Evolutionary conservation across 2,797 vertebrate genomes (phyloP), one percentile per base, ranked within the genome.

Genomic region (Aeoliscus strigatus): DNA sequence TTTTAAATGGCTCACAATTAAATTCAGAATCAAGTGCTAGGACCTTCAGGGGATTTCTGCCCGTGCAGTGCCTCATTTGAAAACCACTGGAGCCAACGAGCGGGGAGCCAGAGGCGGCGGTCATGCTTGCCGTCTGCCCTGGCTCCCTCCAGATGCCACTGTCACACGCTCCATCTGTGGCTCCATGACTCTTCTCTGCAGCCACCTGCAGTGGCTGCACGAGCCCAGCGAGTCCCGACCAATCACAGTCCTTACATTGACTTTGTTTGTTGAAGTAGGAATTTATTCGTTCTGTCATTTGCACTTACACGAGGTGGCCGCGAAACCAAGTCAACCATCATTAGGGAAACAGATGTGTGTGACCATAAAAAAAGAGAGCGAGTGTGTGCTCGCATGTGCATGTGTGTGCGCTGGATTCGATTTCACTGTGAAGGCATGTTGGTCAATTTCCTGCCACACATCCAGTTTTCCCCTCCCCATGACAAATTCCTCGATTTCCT

Each of bases 401-500:
- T 4, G 2, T n/a, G 39, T 39, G 26, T 47, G 23, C 30, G 46
- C 46, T 15, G 30, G 60, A 73, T 75, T 72, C 10, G 38, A 48
- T 79, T 79, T 72, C 63, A 77, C 53, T 60, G 62, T 23, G 39
- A 65, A 73, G 68, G 61, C 74, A 75, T 77, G 72, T 77, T 47
- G 25, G 51, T 73, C 70, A 77, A 68, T 77, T 82, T 77, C 70
- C 70, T 77, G 67, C 60, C 27, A 8, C 73, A 71, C 58, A 29
- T 66, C 58, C 65, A 50, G 31, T 53, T 66, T 45, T 55, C 38
- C 60, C 54, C 53, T 71, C 50, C 66, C 79, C 73, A 67, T 83
- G 74, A 81, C 79, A 82, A 85, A 83, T 85, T 68, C 79, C 77
- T 79, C 37, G 60, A 85, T 85, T 81, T 80, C 70, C 74, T 73